Evolutionary conservation across 2,888 invertebrate species (phyloP).

Genomic region (Apocheima hispidaria): DNA sequence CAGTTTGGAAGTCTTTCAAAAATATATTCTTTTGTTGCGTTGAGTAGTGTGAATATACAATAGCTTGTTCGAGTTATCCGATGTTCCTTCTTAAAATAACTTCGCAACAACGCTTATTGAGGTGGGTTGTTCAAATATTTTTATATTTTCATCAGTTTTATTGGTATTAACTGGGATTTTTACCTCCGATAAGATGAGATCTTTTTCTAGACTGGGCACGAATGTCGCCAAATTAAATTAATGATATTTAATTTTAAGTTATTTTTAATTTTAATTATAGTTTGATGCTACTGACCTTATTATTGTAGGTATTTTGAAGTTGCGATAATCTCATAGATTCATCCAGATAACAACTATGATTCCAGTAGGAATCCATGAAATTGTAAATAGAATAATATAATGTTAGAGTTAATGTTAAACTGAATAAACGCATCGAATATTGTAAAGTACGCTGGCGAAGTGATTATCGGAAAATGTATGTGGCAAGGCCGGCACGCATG

Average conservation of each 20-base stretch:
- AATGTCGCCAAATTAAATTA: background rate
- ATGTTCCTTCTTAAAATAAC: conserved; percentile 55
- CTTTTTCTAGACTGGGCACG: background rate
- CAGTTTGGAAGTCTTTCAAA: conserved; percentile 80
- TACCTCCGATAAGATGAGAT: too few relatives aligned
- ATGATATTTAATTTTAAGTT: too few relatives aligned
- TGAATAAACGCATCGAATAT: conserved; percentile 21
- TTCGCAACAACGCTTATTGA: conserved; percentile 52
- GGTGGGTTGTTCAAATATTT: conserved; percentile 47
- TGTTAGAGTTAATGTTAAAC: conserved; percentile 1
- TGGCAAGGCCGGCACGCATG: conserved; percentile 20
- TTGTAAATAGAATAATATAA: background rate
- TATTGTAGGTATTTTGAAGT: too few relatives aligned
- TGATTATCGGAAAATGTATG: conserved; percentile 34
- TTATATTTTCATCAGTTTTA: conserved; percentile 43
- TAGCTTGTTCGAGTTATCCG: conserved; percentile 51
- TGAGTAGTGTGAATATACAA: conserved; percentile 77
- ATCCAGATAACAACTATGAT: background rate
- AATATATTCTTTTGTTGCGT: conserved; percentile 79
- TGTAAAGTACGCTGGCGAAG: conserved; percentile 19
- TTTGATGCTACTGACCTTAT: too few relatives aligned
- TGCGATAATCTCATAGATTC: background rate
- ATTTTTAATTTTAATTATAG: too few relatives aligned
- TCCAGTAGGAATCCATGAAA: background rate
- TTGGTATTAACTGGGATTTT: conserved; percentile 6